phyloP scores from a whole-genome alignment of 2,888 invertebrate species.

The Chrysina gloriosa region DNA sequence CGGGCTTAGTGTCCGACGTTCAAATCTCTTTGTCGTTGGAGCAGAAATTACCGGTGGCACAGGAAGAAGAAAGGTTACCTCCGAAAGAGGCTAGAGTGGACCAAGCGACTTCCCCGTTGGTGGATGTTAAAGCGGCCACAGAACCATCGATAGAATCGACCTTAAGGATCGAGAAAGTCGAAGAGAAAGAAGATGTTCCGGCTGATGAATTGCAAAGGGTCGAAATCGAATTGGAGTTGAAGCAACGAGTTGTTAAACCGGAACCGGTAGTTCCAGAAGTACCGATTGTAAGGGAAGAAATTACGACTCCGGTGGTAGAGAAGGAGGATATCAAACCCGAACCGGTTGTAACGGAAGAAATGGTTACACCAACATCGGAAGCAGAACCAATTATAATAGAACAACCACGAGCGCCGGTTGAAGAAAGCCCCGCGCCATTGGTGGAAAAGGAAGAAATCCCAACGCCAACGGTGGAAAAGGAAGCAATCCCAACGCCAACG shows the following conservation, averaged over 20 bases:
- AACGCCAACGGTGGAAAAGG: neutral
- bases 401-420: neutral
- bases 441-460: neutral
- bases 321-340: neutral
- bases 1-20: constrained; percentile 53
- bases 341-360: neutral
- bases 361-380: neutral
- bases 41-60: constrained; percentile 38
- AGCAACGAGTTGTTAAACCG: neutral
- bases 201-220: neutral
- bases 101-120: constrained; percentile 42
- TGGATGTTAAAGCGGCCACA: neutral
- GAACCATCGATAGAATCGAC: neutral
- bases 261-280: neutral
- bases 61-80: constrained; percentile 40
- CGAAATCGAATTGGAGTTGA: constrained; percentile 40
- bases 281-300: neutral
- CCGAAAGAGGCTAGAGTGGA: constrained; percentile 42
- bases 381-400: neutral
- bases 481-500: neutral
- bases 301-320: neutral
- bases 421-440: neutral
- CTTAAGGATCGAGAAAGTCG: neutral
- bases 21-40: constrained; percentile 56
- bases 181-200: neutral